phyloP scores from a whole-genome alignment of 2,113 vertebrate species.

The Thomomys bottae region DNA sequence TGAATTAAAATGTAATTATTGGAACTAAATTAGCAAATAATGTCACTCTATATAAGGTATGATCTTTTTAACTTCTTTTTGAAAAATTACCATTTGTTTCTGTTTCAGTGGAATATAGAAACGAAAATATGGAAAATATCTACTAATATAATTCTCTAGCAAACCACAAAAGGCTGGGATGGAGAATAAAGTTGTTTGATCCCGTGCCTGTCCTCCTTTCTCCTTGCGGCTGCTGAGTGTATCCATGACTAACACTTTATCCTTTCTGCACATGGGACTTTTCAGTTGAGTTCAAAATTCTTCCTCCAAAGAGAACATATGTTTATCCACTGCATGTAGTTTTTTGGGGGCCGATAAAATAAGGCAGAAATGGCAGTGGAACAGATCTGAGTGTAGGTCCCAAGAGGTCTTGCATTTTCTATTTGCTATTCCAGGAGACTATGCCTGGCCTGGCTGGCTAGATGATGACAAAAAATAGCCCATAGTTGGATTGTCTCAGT shows the following conservation, averaged over 20 bases:
- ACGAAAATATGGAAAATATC: not conserved
- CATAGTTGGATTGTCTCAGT: not conserved
- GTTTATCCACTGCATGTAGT: not conserved
- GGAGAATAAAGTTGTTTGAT: not conserved
- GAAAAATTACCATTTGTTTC: not conserved
- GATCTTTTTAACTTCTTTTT: not conserved
- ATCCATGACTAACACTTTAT: not conserved
- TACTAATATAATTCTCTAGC: not conserved
- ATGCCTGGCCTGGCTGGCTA: too few relatives aligned
- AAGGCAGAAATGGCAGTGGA: not conserved
- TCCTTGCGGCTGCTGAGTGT: not conserved
- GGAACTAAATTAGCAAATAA: not conserved
- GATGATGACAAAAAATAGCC: not conserved
- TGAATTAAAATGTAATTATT: too few relatives aligned
- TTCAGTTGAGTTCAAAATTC: constrained; percentile 6
- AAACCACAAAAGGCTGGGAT: not conserved
- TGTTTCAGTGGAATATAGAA: not conserved
- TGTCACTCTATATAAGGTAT: not conserved
- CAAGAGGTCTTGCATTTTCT: not conserved
- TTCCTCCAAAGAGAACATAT: not conserved
- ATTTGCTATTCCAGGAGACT: not conserved
- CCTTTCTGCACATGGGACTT: not conserved
- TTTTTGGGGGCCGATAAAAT: not conserved
- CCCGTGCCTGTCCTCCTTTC: not conserved
- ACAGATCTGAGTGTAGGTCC: not conserved